These are phyloP conservation scores for Dasyurus viverrinus DNA, from an alignment of 2,113 vertebrate genomes.

Conservation along the genomic window DNA sequence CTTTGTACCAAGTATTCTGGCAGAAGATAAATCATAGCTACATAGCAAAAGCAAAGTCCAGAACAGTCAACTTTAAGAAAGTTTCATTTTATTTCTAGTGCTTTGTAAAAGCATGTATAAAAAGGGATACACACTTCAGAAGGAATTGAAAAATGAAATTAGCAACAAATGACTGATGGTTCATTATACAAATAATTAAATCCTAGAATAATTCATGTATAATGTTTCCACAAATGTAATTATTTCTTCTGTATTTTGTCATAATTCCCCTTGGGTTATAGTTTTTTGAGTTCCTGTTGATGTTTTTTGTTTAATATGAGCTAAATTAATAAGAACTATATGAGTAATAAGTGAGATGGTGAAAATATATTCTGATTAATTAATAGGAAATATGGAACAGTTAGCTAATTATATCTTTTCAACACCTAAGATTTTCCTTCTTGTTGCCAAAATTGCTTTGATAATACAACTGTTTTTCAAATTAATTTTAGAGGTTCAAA, in stretches of 20 bases:
- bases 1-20: not conserved
- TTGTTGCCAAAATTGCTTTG: conserved; percentile 29
- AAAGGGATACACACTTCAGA: not conserved
- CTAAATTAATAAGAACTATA: not conserved
- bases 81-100: not conserved
- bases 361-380: not conserved
- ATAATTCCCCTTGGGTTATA: not conserved
- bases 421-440: conserved; percentile 15
- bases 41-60: not conserved
- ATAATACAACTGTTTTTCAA: not conserved
- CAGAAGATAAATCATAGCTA: not conserved
- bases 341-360: not conserved
- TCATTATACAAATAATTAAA: not conserved
- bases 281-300: not conserved
- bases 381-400: not conserved
- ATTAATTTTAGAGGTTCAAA: conserved; percentile 6
- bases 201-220: not conserved
- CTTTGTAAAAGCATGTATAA: not conserved
- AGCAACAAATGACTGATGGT: conserved; percentile 3
- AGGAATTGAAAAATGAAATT: conserved; percentile 5
- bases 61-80: no score
- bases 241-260: conserved; percentile 11
- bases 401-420: conserved; percentile 12
- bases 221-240: not conserved
- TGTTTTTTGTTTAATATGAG: conserved; percentile 17